Base-by-base conservation (phyloP, 2,797 vertebrate species). In the Hapalemur alaotrensis region DNA sequence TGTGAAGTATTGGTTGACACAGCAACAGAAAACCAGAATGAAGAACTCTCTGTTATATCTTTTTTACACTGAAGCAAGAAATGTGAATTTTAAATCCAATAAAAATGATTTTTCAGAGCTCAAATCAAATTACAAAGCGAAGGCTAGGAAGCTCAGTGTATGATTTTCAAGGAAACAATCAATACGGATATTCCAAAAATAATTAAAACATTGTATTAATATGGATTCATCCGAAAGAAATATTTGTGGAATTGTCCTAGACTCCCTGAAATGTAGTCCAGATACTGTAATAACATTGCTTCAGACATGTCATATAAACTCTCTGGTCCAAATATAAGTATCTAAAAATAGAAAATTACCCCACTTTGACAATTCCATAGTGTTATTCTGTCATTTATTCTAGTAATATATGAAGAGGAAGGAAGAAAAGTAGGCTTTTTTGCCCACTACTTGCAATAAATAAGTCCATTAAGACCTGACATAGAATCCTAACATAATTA, bases 1-100 rank as follows among this genome's bases (percentile, higher is more conserved):
- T 52, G 54, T 65, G 38, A 95, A 94, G 65, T 61, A 73, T n/a
- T 94, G n/a, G 35, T 72, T 89, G 59, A 91, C 50, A 93, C 4
- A 2, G 18, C 69, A n/a, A 61, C 75, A 87, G 48, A 92, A 76
- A 75, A 14, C 9, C 20, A 6, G 23, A 95, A 70, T 18, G 57
- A 93, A 82, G 35, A 18, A 2, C 43, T 8, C 32, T 52, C 18
- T 20, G 1, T 12, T n/a, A 11, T 41, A 48, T 28, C 41, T 92
- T 96, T 72, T 89, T 87, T 87, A 52, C 30, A 43, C 4, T 17
- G 22, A 63, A 76, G 15, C 67, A 72, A 63, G 4, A 73, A 81
- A 80, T 46, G 32, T 25, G 70, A 43, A 28, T 69, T 83, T 67
- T 69, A 93, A 90, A 92, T 63, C 43, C 69, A 20, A 17, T 57